Evolutionary conservation across 2,888 invertebrate genomes (phyloP).

Genomic region (Urechis unicinctus): DNA sequence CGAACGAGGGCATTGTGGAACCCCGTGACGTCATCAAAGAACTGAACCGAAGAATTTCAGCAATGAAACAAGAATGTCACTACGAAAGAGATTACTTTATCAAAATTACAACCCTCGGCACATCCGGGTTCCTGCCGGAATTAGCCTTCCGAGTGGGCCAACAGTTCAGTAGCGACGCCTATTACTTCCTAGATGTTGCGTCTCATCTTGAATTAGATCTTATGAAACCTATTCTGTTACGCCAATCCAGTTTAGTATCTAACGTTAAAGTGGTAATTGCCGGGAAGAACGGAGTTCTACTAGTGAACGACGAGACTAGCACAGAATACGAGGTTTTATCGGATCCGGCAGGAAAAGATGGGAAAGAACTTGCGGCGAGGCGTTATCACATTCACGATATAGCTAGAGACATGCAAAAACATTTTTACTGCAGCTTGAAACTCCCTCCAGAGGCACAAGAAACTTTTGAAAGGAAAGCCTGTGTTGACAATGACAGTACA

Average conservation of each 20-base stretch:
- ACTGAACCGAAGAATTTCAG: conserved; percentile 29
- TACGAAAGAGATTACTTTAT: conserved; percentile 33
- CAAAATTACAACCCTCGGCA: conserved; percentile 36
- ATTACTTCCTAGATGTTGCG: conserved; percentile 34
- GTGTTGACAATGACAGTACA: conserved; percentile 13
- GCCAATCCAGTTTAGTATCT: conserved; percentile 33
- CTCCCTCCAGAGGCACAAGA: conserved; percentile 22
- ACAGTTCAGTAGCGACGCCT: conserved; percentile 37
- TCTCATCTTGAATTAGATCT: conserved; percentile 29
- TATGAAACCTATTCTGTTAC: conserved; percentile 33
- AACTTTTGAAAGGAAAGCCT: conserved; percentile 20
- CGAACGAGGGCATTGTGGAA: conserved; percentile 36
- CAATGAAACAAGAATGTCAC: conserved; percentile 24
- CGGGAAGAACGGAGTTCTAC: conserved; percentile 15
- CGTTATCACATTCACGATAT: conserved; percentile 17
- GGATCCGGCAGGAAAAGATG: neutral
- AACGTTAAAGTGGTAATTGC: conserved; percentile 26
- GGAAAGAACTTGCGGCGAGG: neutral
- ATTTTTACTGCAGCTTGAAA: conserved; percentile 12
- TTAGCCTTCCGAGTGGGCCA: conserved; percentile 33
- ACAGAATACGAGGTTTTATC: conserved; percentile 7
- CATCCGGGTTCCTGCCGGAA: conserved; percentile 34
- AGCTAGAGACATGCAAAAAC: conserved; percentile 12
- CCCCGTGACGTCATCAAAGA: conserved; percentile 28
- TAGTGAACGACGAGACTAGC: conserved; percentile 7